Conservation (phyloP, 2,113 vertebrate genomes). For the Grus americana region DNA sequence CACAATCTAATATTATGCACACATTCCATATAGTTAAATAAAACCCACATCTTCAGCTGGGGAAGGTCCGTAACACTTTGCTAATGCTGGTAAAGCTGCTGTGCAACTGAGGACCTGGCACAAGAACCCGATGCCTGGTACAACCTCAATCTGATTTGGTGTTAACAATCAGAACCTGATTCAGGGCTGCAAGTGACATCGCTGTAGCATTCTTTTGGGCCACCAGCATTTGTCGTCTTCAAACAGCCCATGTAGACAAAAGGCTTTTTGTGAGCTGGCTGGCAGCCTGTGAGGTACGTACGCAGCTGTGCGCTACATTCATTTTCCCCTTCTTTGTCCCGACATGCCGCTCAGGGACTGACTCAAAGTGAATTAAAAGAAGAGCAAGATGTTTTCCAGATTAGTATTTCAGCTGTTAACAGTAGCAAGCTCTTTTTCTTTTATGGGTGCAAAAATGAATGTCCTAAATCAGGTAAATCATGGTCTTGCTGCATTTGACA, state of each 20-base stretch:
- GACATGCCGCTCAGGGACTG: accelerated
- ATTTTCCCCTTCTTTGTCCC: background rate
- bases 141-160: background rate
- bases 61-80: background rate
- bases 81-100: background rate
- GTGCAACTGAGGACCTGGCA: background rate
- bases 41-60: background rate
- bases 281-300: background rate
- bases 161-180: background rate
- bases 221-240: background rate
- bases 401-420: background rate
- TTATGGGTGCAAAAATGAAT: background rate
- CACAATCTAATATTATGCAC: background rate
- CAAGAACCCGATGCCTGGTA: accelerated
- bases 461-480: background rate
- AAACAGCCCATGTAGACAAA: constrained; percentile 19
- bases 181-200: background rate
- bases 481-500: background rate
- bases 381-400: background rate
- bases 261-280: background rate
- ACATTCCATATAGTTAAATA: background rate
- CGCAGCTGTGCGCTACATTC: background rate
- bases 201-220: background rate
- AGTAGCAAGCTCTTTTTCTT: background rate
- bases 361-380: background rate